Conservation (phyloP, 2,888 invertebrate genomes). For the Diarsia rubi region DNA sequence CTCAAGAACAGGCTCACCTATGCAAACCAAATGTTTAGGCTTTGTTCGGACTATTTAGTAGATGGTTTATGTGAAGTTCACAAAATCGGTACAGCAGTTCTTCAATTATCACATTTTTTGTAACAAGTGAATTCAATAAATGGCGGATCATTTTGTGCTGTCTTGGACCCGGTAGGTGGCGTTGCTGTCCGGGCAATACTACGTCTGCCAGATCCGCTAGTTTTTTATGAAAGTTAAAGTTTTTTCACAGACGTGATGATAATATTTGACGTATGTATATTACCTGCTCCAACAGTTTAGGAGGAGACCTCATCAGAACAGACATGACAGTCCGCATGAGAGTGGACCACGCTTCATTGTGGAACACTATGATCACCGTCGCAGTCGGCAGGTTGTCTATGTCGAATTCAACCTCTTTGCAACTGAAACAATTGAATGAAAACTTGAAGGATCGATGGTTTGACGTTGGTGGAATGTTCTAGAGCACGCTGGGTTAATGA, state of each 20-base stretch:
- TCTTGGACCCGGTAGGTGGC: too few species aligned
- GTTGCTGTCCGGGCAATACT: too few species aligned
- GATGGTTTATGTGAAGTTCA: too few species aligned
- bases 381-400: slow-evolving; percentile 94
- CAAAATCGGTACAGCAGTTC: too few species aligned
- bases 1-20: too few species aligned
- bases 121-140: too few species aligned
- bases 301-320: slow-evolving; percentile 97
- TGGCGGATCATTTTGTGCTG: too few species aligned
- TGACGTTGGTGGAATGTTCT: not conserved
- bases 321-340: slow-evolving; percentile 98
- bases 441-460: not conserved
- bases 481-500: not conserved
- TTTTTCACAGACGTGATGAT: not conserved
- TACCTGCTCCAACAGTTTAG: slow-evolving; percentile 94
- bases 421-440: slow-evolving; percentile 76
- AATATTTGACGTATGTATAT: slow-evolving; percentile 25
- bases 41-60: too few species aligned
- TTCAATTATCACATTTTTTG: too few species aligned
- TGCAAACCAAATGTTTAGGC: too few species aligned
- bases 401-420: slow-evolving; percentile 79
- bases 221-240: too few species aligned
- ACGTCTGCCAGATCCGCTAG: too few species aligned
- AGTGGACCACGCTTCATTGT: slow-evolving; percentile 99
- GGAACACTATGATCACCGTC: slow-evolving; percentile 98